Conservation (phyloP, 2,797 vertebrate genomes). For the Telmatherina bonti region DNA sequence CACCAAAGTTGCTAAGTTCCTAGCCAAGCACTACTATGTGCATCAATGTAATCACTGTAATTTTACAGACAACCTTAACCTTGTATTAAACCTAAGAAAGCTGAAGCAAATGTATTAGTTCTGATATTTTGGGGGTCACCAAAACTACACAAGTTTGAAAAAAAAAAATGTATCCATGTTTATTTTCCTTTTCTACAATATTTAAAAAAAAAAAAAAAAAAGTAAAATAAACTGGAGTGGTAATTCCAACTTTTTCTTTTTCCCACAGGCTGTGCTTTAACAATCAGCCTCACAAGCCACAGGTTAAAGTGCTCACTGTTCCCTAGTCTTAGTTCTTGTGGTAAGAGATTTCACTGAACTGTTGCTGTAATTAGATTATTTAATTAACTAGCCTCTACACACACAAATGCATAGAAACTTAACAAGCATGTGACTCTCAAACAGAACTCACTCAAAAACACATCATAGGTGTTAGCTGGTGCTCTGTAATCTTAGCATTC, state of each 20-base stretch:
- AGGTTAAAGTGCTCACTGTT: not conserved
- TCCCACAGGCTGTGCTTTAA: not conserved
- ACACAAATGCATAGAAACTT: constrained; percentile 7
- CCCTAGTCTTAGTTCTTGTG: not conserved
- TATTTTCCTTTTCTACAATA: not conserved
- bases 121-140: no score
- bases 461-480: constrained; percentile 3
- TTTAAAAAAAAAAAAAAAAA: no score
- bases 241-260: not conserved
- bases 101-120: no score
- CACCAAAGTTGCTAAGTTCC: no score
- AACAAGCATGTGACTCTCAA: constrained; percentile 42
- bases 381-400: constrained; percentile 17
- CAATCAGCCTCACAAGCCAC: constrained; percentile 10
- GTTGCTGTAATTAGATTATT: constrained; percentile 40
- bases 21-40: no score
- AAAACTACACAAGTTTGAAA: no score
- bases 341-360: constrained; percentile 23
- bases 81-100: no score
- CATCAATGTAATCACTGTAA: no score
- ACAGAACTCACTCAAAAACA: constrained; percentile 11
- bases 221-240: not conserved
- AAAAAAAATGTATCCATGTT: no score
- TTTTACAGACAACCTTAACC: no score
- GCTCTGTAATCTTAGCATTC: constrained; percentile 3